These are phyloP conservation scores for Takifugu flavidus DNA, from an alignment of 2,113 vertebrate species.

Conservation along the genomic window DNA sequence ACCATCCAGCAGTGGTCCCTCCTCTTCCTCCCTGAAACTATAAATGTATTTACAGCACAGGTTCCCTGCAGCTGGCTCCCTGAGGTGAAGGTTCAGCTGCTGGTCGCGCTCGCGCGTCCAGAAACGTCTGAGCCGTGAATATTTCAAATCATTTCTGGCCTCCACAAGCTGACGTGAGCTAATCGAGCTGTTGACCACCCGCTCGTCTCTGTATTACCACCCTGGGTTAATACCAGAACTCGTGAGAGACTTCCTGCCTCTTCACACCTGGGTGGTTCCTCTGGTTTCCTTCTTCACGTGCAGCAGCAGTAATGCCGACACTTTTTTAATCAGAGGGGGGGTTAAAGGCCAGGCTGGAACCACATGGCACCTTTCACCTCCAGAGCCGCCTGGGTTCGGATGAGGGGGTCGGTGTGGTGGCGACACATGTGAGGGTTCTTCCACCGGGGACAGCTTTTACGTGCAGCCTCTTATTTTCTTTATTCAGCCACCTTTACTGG, in stretches of 20 bases:
- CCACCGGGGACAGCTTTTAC: constrained; percentile 6
- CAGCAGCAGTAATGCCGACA: constrained; percentile 21
- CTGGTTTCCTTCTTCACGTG: constrained; percentile 51
- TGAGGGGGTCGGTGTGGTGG: neutral
- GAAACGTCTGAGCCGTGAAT: neutral
- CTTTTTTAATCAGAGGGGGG: constrained; percentile 12
- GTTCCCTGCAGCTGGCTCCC: constrained; percentile 56
- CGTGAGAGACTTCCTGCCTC: constrained; percentile 65
- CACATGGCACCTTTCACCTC: constrained; percentile 71
- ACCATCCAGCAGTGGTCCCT: neutral
- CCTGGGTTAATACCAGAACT: constrained; percentile 47
- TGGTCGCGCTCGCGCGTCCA: constrained; percentile 48
- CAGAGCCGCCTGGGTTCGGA: constrained; percentile 4
- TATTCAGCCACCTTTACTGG: neutral
- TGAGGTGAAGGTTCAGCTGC: constrained; percentile 48
- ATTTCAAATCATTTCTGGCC: too few relatives aligned
- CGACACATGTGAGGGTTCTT: neutral
- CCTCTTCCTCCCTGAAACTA: constrained; percentile 57
- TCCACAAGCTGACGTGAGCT: too few relatives aligned
- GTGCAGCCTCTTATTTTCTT: constrained; percentile 11
- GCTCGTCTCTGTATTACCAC: constrained; percentile 18
- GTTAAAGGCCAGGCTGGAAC: constrained; percentile 51
- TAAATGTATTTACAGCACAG: constrained; percentile 69
- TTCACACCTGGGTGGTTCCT: constrained; percentile 60
- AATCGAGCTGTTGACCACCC: neutral